Conservation (phyloP, 2,888 invertebrate genomes). For the Eupithecia pulchellata region DNA sequence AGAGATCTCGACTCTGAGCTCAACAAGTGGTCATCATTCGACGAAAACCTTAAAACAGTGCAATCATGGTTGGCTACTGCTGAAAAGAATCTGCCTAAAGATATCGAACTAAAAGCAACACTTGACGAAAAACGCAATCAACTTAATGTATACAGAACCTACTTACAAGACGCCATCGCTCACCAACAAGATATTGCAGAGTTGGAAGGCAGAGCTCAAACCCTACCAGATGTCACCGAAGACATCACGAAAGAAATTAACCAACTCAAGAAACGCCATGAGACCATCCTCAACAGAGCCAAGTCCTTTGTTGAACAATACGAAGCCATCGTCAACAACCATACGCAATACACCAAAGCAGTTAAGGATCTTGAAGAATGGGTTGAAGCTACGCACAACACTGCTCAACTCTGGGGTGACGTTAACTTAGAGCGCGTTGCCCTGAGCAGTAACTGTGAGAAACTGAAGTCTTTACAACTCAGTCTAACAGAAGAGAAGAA, state of each 20-base stretch:
- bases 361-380: conserved; percentile 95
- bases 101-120: conserved; percentile 93
- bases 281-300: conserved; percentile 88
- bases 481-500: conserved; percentile 94
- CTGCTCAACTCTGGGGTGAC: conserved; percentile 93
- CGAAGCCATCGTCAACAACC: conserved; percentile 94
- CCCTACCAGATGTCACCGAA: conserved; percentile 91
- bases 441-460: conserved; percentile 93
- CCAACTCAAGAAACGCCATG: conserved; percentile 89
- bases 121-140: conserved; percentile 96
- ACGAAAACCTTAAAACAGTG: conserved; percentile 92
- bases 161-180: conserved; percentile 92
- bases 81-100: conserved; percentile 90
- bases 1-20: conserved; percentile 93
- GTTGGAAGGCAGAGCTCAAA: conserved; percentile 91
- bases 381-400: conserved; percentile 93
- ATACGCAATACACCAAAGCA: conserved; percentile 94
- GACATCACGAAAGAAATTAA: conserved; percentile 90
- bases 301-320: conserved; percentile 93
- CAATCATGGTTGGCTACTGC: conserved; percentile 91
- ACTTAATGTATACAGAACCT: conserved; percentile 92
- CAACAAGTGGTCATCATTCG: conserved; percentile 95
- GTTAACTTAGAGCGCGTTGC: conserved; percentile 93
- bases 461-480: conserved; percentile 91
- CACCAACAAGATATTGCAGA: conserved; percentile 94